Base-by-base conservation (phyloP, 2,113 vertebrate genomes). In the Rhynchopsitta pachyrhyncha region DNA sequence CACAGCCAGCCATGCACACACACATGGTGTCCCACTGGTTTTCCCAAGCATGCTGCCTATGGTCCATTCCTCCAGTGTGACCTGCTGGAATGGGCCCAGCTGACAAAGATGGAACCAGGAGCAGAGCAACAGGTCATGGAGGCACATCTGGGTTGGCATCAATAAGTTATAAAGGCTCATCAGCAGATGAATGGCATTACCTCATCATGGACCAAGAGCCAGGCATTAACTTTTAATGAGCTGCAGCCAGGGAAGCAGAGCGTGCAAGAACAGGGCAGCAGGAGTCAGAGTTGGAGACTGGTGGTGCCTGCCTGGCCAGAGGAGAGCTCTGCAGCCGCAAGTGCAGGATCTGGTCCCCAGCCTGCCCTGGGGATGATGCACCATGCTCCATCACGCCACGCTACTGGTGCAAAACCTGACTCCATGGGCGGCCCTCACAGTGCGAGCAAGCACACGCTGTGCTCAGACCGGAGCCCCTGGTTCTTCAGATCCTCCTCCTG, bases 211-310 rank as follows among this genome's bases (percentile, higher is more conserved):
- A 49, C 64, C 46, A 13, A 24, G 92, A 86, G 50, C 77, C 91
- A 42, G 83, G 57, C 94, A 92, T 96, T 95, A 96, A 96, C 91
- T 82, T 95, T 86, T 95, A 50, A 95, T 92, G 89, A 95, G 22
- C 0, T 0, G 73, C 92, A 95, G 89, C 31, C 4, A 0, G 42
- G 50, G 66, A 82, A 84, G 89, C 80, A 82, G 91, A 92, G 78
- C 55, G 2, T 4, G 37, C 2, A 6, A 13, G 71, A 88, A 70
- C 6, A 18, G 25, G 68, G 82, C 2, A 25, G 35, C 70, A 35
- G 78, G 75, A 85, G 86, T 16, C 55, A 0, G 12, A 37, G 37
- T n/a, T 4, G 20, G 25, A 67, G 86, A 15, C 46, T 8, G 14
- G 60, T 35, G 11, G 68, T 67, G 76, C 59, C 63, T 39, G 75